Conservation (phyloP, 92 coral and sea anemone species). For the Phenganax marumi region DNA sequence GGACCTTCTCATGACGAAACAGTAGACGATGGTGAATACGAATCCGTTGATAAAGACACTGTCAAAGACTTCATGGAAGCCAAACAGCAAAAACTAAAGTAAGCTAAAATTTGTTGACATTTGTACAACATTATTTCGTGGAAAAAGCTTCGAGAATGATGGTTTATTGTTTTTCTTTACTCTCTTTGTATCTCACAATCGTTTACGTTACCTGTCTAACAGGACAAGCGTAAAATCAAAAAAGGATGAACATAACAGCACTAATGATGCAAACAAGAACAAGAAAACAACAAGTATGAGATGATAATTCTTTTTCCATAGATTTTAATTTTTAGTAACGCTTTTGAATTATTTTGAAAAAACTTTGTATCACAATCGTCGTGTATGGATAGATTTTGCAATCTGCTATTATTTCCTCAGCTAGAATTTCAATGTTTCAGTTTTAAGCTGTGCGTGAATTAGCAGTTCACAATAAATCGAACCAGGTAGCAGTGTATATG, state of each 20-base stretch:
- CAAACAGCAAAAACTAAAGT: background rate
- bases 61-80: slow-evolving; percentile 24
- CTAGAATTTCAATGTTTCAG: too few relatives aligned
- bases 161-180: background rate
- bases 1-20: background rate
- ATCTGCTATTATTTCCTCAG: background rate
- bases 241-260: background rate
- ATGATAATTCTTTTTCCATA: background rate
- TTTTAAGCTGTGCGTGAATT: too few relatives aligned
- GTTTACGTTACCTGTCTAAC: background rate
- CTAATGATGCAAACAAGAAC: background rate
- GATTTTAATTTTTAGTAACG: background rate
- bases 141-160: background rate
- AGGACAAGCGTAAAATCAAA: background rate
- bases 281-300: background rate
- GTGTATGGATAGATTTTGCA: background rate
- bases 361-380: background rate
- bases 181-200: background rate
- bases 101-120: background rate
- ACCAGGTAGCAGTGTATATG: too few relatives aligned
- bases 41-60: background rate
- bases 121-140: too few relatives aligned
- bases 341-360: too few relatives aligned
- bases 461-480: too few relatives aligned
- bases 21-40: slow-evolving; percentile 14